Conservation (phyloP, 2,113 vertebrate genomes). For the Crocuta crocuta region DNA sequence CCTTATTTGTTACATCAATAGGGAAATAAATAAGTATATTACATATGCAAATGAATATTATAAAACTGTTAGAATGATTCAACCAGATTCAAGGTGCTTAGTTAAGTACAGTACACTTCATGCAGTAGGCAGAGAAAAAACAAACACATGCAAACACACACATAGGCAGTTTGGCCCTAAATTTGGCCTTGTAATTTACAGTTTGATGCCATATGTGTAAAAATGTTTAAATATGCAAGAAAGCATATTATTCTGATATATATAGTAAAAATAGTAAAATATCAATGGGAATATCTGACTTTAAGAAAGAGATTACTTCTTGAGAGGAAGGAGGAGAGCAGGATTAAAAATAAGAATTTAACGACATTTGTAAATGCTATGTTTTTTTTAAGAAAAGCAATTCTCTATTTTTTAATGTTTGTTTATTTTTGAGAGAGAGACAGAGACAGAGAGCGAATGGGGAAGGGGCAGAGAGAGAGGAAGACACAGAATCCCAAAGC, state of each 20-base stretch:
- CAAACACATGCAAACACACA: neutral
- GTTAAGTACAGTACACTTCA: neutral
- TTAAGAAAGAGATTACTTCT: neutral
- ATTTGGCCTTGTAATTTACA: neutral
- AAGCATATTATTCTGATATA: neutral
- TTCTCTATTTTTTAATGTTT: too few species aligned
- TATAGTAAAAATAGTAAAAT: neutral
- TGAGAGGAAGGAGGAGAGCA: neutral
- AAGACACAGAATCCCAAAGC: too few species aligned
- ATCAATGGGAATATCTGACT: neutral
- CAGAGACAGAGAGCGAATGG: too few species aligned
- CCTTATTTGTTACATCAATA: neutral
- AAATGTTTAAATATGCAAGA: neutral
- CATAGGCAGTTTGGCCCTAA: neutral
- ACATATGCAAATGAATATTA: neutral
- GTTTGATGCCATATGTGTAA: neutral
- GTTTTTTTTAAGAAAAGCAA: neutral
- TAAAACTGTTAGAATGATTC: neutral
- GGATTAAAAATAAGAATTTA: neutral
- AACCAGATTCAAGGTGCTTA: neutral
- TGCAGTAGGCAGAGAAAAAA: neutral
- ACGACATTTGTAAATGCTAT: neutral
- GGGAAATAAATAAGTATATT: neutral
- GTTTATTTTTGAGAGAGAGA: too few species aligned
- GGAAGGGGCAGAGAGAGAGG: too few species aligned